These are phyloP conservation scores for Campoletis sonorensis DNA, from an alignment of 1,140 invertebrate species.

Conservation along the genomic window DNA sequence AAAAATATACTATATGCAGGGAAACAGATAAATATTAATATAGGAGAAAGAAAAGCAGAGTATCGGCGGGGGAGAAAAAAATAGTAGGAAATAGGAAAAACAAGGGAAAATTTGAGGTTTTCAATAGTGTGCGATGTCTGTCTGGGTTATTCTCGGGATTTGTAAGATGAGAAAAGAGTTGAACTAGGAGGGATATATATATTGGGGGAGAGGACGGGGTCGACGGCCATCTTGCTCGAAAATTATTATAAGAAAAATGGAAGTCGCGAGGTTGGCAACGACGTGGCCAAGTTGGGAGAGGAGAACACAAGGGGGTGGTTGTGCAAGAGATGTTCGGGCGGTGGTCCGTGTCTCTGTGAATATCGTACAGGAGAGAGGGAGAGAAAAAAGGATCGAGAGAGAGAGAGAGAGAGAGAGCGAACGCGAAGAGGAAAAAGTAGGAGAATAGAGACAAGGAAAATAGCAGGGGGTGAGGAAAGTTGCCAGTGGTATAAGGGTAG, in stretches of 20 bases:
- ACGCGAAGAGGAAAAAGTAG: background rate
- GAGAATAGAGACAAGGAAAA: slow-evolving; percentile 27
- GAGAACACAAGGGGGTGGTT: background rate
- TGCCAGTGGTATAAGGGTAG: background rate
- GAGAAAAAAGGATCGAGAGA: slow-evolving; percentile 4
- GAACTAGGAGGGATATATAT: slow-evolving; percentile 13
- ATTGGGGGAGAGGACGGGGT: slow-evolving; percentile 25
- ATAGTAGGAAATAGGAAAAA: too few species aligned
- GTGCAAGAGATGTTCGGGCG: background rate
- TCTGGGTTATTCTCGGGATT: too few species aligned
- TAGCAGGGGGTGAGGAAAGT: slow-evolving; percentile 29
- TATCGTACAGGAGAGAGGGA: background rate
- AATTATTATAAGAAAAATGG: slow-evolving; percentile 48
- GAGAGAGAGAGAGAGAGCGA: background rate
- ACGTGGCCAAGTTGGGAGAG: background rate
- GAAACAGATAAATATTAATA: too few species aligned
- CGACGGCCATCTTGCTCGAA: slow-evolving; percentile 46
- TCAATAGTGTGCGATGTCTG: too few species aligned
- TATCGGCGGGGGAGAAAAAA: too few species aligned
- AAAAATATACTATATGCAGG: too few species aligned
- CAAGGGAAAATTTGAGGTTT: too few species aligned
- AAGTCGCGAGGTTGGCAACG: slow-evolving; percentile 45
- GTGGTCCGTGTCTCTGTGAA: slow-evolving; percentile 19
- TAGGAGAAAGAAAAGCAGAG: too few species aligned
- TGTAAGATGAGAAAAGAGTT: background rate